phyloP scores from a whole-genome alignment of 1,140 invertebrate genomes.

The Drosophila bipectinata region DNA sequence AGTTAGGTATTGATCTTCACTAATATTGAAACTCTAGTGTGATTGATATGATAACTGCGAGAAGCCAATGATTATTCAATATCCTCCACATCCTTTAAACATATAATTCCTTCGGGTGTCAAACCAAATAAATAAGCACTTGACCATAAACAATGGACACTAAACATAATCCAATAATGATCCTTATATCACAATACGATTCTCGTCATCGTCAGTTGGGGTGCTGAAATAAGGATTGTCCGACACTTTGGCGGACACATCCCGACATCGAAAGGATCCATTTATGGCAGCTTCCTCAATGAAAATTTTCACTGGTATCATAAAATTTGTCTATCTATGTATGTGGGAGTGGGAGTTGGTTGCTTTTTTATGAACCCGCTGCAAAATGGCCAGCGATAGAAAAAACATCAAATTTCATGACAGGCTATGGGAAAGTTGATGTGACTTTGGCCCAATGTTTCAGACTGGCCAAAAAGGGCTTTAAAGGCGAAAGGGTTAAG shows the following conservation, averaged over 20 bases:
- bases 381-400: slow-evolving; percentile 76
- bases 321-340: slow-evolving; percentile 49
- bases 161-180: slow-evolving; percentile 32
- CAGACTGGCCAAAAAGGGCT: slow-evolving; percentile 25
- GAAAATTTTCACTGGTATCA: slow-evolving; percentile 58
- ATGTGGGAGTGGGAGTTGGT: neutral
- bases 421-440: slow-evolving; percentile 46
- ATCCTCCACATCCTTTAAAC: neutral
- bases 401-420: slow-evolving; percentile 74
- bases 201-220: neutral
- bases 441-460: slow-evolving; percentile 22
- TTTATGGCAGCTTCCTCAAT: slow-evolving; percentile 58
- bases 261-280: slow-evolving; percentile 16
- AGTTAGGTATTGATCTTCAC: neutral
- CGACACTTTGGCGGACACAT: slow-evolving; percentile 50
- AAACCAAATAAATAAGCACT: slow-evolving; percentile 20
- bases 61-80: neutral
- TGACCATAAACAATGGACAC: slow-evolving; percentile 37
- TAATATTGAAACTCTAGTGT: slow-evolving; percentile 5
- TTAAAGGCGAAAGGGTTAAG: slow-evolving; percentile 53
- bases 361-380: slow-evolving; percentile 73
- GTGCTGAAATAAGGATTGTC: slow-evolving; percentile 10
- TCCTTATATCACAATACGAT: slow-evolving; percentile 15
- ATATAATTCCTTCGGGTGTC: neutral
- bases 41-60: neutral